phyloP scores from a whole-genome alignment of 2,888 invertebrate species.

The Meganola albula region DNA sequence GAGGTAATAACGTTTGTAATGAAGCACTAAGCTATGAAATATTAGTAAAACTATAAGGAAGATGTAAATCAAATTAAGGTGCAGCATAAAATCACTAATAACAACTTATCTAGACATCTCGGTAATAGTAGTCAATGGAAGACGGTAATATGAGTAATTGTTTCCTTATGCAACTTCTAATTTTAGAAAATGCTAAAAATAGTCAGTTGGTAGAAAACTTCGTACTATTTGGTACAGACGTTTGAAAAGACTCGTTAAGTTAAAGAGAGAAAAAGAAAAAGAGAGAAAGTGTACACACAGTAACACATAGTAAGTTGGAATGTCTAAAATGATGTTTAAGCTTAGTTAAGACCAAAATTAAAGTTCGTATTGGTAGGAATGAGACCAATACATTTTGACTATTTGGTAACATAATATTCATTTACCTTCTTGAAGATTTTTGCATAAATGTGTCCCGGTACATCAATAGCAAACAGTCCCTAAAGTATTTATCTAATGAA shows the following conservation, averaged over 20 bases:
- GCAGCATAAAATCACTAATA: constrained; percentile 33
- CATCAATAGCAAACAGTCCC: too few species aligned
- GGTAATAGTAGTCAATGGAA: constrained; percentile 30
- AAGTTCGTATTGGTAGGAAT: too few species aligned
- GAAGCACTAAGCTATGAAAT: constrained; percentile 20
- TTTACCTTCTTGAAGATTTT: too few species aligned
- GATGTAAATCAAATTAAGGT: constrained; percentile 29
- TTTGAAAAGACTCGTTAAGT: background rate
- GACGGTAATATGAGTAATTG: constrained; percentile 29
- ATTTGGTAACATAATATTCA: too few species aligned
- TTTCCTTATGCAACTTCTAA: constrained; percentile 27
- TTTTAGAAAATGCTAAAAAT: constrained; percentile 2
- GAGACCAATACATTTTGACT: too few species aligned
- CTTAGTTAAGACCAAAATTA: too few species aligned
- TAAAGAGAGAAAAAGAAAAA: background rate
- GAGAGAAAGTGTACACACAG: too few species aligned
- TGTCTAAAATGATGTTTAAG: too few species aligned
- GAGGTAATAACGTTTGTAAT: constrained; percentile 21
- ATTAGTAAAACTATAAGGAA: constrained; percentile 23
- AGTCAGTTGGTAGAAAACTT: background rate
- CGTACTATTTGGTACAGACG: background rate
- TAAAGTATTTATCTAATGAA: too few species aligned
- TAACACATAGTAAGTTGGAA: too few species aligned
- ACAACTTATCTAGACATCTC: constrained; percentile 21
- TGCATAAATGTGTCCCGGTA: too few species aligned